phyloP scores from a whole-genome alignment of 1,140 invertebrate species.

The Procambarus virginalis region DNA sequence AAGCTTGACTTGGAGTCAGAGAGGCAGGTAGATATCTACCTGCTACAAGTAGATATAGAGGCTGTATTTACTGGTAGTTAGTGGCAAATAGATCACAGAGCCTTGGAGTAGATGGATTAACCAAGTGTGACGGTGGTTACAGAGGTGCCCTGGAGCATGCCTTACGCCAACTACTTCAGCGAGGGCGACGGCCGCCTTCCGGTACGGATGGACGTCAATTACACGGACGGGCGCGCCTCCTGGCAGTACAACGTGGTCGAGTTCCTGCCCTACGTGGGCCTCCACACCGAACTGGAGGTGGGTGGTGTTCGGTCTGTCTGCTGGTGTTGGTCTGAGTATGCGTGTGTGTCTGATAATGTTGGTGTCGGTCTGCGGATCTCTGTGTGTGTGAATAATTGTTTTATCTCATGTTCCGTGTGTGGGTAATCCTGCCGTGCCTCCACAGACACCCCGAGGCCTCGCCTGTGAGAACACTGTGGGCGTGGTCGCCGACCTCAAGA shows the following conservation, averaged over 20 bases:
- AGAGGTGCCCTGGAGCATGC: neutral
- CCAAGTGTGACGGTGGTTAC: neutral
- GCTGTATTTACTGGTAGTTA: too few species aligned
- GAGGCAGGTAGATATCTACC: too few species aligned
- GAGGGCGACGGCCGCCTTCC: neutral
- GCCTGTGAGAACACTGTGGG: conserved; percentile 25
- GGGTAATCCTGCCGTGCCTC: neutral
- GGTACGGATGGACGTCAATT: neutral
- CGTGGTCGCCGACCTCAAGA: neutral
- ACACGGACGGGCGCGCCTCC: neutral
- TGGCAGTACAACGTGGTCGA: neutral
- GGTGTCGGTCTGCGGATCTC: neutral
- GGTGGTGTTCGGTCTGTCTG: neutral
- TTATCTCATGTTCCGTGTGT: too few species aligned
- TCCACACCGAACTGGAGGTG: neutral
- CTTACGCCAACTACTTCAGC: neutral
- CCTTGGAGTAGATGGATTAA: too few species aligned
- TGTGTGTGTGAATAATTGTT: neutral
- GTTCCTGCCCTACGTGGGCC: neutral
- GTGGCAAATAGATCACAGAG: too few species aligned
- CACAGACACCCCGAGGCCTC: conserved; percentile 36
- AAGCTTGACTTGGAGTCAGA: too few species aligned
- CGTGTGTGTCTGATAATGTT: neutral
- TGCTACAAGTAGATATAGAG: too few species aligned
- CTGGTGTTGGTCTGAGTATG: neutral